A percentile compares a stretch with the other conserved stretches of the same genome.
These are phyloP conservation scores for Salvelinus namaycush DNA, from an alignment of 2,113 vertebrate genomes.

Conservation along the genomic window DNA sequence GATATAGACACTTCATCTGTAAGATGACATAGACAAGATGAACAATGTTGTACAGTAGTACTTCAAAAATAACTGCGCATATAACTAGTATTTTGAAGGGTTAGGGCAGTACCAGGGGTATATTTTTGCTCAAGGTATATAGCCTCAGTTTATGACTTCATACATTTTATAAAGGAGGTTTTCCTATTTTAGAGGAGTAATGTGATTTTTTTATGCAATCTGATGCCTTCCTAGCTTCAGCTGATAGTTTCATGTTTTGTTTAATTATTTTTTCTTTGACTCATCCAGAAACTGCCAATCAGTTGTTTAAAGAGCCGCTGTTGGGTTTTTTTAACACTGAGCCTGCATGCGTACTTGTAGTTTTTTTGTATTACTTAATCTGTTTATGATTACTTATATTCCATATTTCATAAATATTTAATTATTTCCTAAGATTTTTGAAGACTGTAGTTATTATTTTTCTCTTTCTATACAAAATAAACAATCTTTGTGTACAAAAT, in stretches of 20 bases:
- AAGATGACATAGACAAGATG: constrained; percentile 38
- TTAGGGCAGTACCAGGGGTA: constrained; percentile 55
- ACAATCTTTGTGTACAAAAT: constrained; percentile 77
- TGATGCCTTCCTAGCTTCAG: constrained; percentile 58
- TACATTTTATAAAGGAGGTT: constrained; percentile 51
- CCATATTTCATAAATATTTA: constrained; percentile 79
- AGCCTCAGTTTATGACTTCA: constrained; percentile 47
- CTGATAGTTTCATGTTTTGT: constrained; percentile 53
- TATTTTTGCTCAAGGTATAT: constrained; percentile 51
- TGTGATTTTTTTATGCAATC: constrained; percentile 43
- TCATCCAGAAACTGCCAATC: constrained; percentile 66
- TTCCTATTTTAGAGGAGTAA: constrained; percentile 47
- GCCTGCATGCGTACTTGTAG: constrained; percentile 86
- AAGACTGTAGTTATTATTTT: constrained; percentile 79
- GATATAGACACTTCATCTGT: constrained; percentile 35
- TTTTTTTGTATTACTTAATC: constrained; percentile 67
- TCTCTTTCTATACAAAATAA: constrained; percentile 79
- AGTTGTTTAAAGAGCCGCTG: constrained; percentile 60
- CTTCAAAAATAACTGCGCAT: constrained; percentile 43
- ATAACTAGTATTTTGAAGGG: constrained; percentile 42
- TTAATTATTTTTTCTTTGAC: constrained; percentile 57
- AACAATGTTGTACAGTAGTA: constrained; percentile 48
- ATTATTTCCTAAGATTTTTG: constrained; percentile 73
- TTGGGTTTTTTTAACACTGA: constrained; percentile 72
- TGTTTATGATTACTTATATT: constrained; percentile 77